These are phyloP conservation scores for Tachyglossus aculeatus DNA, from an alignment of 2,797 vertebrate species.

Conservation along the genomic window DNA sequence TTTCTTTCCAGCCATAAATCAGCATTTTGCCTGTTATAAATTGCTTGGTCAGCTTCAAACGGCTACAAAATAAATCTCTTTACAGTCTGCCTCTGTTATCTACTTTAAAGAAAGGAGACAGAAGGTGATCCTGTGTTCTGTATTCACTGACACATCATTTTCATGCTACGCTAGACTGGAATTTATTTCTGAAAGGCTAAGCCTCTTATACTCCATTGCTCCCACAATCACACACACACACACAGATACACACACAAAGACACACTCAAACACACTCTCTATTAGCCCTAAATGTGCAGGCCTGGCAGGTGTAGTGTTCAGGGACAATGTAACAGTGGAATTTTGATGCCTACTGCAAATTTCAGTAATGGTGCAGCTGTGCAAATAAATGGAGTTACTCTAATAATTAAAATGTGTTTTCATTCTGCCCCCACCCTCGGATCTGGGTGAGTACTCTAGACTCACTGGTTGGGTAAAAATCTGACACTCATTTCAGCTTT, in stretches of 20 bases:
- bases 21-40: slow-evolving; percentile 71
- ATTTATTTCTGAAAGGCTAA: slow-evolving; percentile 72
- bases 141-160: slow-evolving; percentile 65
- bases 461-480: slow-evolving; percentile 6
- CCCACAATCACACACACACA: background rate
- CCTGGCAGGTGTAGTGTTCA: slow-evolving; percentile 42
- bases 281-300: background rate
- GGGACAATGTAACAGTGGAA: background rate
- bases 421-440: slow-evolving; percentile 39
- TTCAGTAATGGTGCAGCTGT: slow-evolving; percentile 33
- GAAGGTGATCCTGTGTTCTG: slow-evolving; percentile 59
- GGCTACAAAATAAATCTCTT: slow-evolving; percentile 70
- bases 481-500: slow-evolving; percentile 26
- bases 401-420: slow-evolving; percentile 37
- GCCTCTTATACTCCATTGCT: slow-evolving; percentile 51
- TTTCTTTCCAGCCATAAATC: slow-evolving; percentile 70
- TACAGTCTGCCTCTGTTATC: slow-evolving; percentile 62
- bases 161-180: slow-evolving; percentile 63
- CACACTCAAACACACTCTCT: slow-evolving; percentile 1
- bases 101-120: slow-evolving; percentile 64
- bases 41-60: slow-evolving; percentile 75
- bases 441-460: slow-evolving; percentile 27
- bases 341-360: slow-evolving; percentile 33
- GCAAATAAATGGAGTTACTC: slow-evolving; percentile 54
- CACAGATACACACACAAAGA: slow-evolving; percentile 1